A percentile compares a stretch with the other conserved stretches of the same genome.
These are phyloP conservation scores for Zeugodacus cucurbitae DNA, from an alignment of 1,140 invertebrate species.

Conservation along the genomic window DNA sequence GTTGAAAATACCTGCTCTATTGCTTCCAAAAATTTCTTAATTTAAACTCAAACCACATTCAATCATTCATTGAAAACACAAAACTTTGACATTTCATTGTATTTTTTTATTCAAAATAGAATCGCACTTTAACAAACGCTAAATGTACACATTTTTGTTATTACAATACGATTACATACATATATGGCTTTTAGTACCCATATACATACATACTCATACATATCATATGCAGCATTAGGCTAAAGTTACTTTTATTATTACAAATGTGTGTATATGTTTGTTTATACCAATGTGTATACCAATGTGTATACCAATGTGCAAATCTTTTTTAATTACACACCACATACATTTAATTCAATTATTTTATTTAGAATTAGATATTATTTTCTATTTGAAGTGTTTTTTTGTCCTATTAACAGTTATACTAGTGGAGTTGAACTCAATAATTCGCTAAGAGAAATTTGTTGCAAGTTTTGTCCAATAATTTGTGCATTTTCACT, in stretches of 20 bases:
- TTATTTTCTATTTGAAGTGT: neutral
- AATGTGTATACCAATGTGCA: neutral
- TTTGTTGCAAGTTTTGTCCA: neutral
- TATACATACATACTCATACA: neutral
- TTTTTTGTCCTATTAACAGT: neutral
- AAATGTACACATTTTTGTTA: neutral
- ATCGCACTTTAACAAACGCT: slow-evolving; percentile 22
- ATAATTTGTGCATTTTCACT: neutral
- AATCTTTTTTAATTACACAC: neutral
- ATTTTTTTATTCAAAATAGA: slow-evolving; percentile 35
- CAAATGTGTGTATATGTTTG: neutral
- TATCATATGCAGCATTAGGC: neutral
- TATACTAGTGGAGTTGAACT: neutral
- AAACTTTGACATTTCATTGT: neutral
- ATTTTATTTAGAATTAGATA: neutral
- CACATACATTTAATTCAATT: neutral
- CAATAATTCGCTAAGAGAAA: slow-evolving; percentile 11
- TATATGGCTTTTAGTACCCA: too few species aligned
- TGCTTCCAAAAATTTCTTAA: too few species aligned
- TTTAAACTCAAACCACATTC: too few species aligned
- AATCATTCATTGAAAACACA: neutral
- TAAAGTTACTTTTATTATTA: neutral
- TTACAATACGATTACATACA: neutral
- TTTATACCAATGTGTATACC: neutral
- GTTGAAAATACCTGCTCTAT: too few species aligned